Evolutionary conservation across 92 coral and sea anemone species (phyloP).

Genomic region (Chrysogorgia sp.): DNA sequence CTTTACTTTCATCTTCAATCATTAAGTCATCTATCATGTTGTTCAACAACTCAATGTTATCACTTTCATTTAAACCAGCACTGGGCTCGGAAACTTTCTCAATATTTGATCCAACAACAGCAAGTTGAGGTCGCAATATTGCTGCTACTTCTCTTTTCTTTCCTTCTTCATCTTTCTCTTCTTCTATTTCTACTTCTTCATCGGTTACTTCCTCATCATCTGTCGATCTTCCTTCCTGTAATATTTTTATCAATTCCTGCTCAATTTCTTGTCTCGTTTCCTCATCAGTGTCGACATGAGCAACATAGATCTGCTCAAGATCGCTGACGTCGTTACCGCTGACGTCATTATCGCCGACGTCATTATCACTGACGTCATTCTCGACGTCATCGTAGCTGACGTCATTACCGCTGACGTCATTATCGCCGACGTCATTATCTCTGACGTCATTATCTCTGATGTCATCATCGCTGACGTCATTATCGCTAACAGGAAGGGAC

Average conservation of each 20-base stretch:
- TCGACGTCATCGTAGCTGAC: neutral
- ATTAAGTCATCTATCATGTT: constrained; percentile 33
- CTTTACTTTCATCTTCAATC: constrained; percentile 9
- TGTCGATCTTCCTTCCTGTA: neutral
- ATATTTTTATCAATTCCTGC: constrained; percentile 16
- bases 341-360: neutral
- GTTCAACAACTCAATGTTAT: constrained; percentile 32
- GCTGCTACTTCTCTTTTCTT: no score
- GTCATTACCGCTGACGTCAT: neutral
- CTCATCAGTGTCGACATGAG: constrained; percentile 8
- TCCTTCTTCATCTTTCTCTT: neutral
- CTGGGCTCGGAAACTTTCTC: no score
- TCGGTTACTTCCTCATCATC: neutral
- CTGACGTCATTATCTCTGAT: neutral
- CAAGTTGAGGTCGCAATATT: neutral
- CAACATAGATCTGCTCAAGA: neutral
- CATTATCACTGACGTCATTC: neutral
- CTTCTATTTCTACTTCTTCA: neutral
- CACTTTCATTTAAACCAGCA: neutral
- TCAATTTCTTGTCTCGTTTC: constrained; percentile 14
- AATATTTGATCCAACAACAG: no score
- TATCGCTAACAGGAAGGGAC: no score
- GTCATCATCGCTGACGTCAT: neutral
- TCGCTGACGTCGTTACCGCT: neutral
- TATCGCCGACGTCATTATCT: neutral